Evolutionary conservation across 2,113 vertebrate genomes (phyloP).

Genomic region (Lutjanus erythropterus): DNA sequence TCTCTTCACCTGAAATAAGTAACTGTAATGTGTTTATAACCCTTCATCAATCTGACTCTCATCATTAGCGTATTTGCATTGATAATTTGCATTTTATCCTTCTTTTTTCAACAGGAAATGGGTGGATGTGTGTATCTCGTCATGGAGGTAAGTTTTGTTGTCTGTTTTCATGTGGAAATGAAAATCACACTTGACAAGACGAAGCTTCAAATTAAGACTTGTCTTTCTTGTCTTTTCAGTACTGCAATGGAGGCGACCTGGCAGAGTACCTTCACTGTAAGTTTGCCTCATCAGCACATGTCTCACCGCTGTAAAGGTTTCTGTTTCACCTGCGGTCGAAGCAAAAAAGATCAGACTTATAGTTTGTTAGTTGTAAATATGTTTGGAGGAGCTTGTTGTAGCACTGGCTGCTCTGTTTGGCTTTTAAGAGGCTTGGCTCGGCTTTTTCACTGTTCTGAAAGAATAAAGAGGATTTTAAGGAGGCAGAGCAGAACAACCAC

Average conservation of each 20-base stretch:
- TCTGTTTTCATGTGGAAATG: no score
- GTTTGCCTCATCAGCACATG: constrained; percentile 69
- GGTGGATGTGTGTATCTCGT: constrained; percentile 97
- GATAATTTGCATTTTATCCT: constrained; percentile 43
- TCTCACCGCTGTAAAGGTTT: neutral
- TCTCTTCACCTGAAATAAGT: neutral
- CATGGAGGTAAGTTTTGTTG: constrained; percentile 93
- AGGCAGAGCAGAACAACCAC: neutral
- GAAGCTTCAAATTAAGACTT: neutral
- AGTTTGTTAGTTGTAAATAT: constrained; percentile 26
- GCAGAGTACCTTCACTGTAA: constrained; percentile 98
- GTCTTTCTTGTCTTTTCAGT: constrained; percentile 83
- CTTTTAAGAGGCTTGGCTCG: constrained; percentile 44
- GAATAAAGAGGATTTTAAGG: constrained; percentile 55
- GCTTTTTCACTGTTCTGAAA: constrained; percentile 35
- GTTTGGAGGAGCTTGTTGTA: constrained; percentile 15
- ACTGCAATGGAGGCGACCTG: constrained; percentile 97
- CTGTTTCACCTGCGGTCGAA: no score
- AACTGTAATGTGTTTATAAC: neutral
- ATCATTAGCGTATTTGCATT: neutral
- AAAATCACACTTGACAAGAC: no score
- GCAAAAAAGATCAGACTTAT: no score
- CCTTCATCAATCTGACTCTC: neutral
- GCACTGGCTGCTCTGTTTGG: neutral
- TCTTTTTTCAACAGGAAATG: constrained; percentile 87